A percentile compares a stretch with the other conserved stretches of the same genome.
Conservation (phyloP, 2,113 vertebrate species). For the Triplophysa tibetana region DNA sequence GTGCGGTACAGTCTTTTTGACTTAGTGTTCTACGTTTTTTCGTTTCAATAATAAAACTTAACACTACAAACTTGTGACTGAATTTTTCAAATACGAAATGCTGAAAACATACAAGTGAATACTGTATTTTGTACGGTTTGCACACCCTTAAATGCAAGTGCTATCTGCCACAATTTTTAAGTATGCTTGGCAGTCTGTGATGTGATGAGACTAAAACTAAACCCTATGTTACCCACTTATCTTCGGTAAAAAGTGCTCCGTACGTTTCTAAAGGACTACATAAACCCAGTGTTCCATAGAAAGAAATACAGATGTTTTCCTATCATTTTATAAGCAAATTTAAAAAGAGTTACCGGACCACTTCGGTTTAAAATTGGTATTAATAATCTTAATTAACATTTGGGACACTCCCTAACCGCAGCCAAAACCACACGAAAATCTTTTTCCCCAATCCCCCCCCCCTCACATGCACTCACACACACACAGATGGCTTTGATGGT, state of each 20-base stretch:
- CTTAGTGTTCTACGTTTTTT: too few relatives aligned
- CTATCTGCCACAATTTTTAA: constrained; percentile 3
- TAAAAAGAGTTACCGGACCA: not conserved
- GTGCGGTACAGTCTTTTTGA: too few relatives aligned
- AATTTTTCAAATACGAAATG: too few relatives aligned
- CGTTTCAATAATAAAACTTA: too few relatives aligned
- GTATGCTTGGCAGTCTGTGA: not conserved
- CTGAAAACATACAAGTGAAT: too few relatives aligned
- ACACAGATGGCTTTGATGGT: constrained; percentile 31
- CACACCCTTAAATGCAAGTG: not conserved
- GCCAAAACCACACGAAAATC: constrained; percentile 38
- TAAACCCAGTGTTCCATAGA: too few relatives aligned
- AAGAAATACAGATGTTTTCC: too few relatives aligned
- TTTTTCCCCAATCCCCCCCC: constrained; percentile 21
- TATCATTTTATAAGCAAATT: not conserved
- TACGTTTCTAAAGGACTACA: too few relatives aligned
- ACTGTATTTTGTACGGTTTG: too few relatives aligned
- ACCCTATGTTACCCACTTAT: not conserved
- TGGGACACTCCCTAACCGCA: constrained; percentile 40
- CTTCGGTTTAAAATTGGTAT: not conserved
- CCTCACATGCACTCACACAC: constrained; percentile 12
- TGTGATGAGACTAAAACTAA: not conserved
- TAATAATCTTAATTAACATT: constrained; percentile 3
- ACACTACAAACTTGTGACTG: too few relatives aligned
- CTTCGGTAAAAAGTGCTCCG: not conserved